These are phyloP conservation scores for Epistrophe grossulariae DNA, from an alignment of 2,888 invertebrate species.

Conservation along the genomic window DNA sequence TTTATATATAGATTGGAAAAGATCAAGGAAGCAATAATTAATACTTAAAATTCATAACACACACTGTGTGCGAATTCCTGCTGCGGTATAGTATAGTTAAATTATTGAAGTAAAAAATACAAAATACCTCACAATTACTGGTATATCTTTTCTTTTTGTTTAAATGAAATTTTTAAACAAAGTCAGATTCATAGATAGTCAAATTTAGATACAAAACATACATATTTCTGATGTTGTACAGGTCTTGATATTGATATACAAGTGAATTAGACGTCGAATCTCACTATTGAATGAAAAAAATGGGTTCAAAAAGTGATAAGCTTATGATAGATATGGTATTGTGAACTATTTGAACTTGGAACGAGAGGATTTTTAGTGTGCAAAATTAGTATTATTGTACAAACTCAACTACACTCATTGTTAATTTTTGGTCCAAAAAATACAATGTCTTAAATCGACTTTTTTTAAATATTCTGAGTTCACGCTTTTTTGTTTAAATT, in stretches of 20 bases:
- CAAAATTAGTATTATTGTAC: too few relatives aligned
- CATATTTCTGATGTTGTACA: neutral
- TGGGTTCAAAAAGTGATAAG: neutral
- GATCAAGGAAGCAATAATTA: constrained; percentile 12
- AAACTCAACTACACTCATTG: too few relatives aligned
- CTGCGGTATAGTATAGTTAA: neutral
- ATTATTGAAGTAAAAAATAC: neutral
- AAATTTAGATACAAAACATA: neutral
- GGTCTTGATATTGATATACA: neutral
- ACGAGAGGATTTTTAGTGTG: too few relatives aligned
- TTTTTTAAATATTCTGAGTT: too few relatives aligned
- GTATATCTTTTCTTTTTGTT: neutral
- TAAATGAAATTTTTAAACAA: neutral
- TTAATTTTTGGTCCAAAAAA: too few relatives aligned
- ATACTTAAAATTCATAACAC: neutral
- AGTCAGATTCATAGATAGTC: neutral
- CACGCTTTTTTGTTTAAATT: too few relatives aligned
- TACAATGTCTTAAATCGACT: too few relatives aligned
- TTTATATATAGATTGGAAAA: neutral
- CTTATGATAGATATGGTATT: too few relatives aligned
- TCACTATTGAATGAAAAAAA: neutral
- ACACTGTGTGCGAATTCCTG: neutral
- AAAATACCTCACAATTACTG: neutral
- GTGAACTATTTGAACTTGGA: too few relatives aligned
- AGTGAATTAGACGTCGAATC: neutral